Base-by-base conservation (phyloP, 2,888 invertebrate genomes). In the Apotomis turbidana region DNA sequence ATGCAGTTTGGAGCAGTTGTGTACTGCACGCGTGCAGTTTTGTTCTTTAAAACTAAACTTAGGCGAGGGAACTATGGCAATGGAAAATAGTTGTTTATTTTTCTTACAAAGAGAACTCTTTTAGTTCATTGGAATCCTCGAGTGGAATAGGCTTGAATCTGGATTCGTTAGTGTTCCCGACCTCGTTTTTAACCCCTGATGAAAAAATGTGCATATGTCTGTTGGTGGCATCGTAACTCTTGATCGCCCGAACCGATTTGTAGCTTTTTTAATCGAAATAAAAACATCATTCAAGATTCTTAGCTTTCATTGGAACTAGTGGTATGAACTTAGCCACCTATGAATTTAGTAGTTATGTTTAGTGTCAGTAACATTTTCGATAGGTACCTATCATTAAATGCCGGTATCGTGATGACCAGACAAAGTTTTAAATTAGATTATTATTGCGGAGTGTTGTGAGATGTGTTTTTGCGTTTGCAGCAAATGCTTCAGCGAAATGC, bases 41-140 rank as follows among this genome's bases (percentile, higher is more conserved):
- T 63, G 68, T 72, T 72, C 72, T 72, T 72, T 44, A 54, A 44
- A 71, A 63, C 68, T 68, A 67, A 72, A 72, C 58, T 72, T 63
- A 58, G 62, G 54, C 64, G 38, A 13, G 27, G 41, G 52, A 62
- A 68, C 62, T 62, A 72, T 68, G 59, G 58, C 68, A 72, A 72
- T 72, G 63, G 72, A 72, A 72, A 68, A 59, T 41, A n/a, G 62
- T 68, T 59, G 57, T 68, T 71, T 58, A 38, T 71, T 71, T 70
- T 67, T 67, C 58, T 67, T 68, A 8, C 36, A 51, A 51, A 68
- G 49, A 46, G 67, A 41, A 68, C 51, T 51, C 58, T 58, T 58
- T 70, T 41, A 52, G 15, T 60, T 60, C 44, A 54, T 68, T 55
- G 54, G 46, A 46, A 59, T 38, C 36, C 27, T 27, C 51, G 13